These are phyloP conservation scores for Athalia rosae DNA, from an alignment of 2,888 invertebrate species.

Conservation along the genomic window DNA sequence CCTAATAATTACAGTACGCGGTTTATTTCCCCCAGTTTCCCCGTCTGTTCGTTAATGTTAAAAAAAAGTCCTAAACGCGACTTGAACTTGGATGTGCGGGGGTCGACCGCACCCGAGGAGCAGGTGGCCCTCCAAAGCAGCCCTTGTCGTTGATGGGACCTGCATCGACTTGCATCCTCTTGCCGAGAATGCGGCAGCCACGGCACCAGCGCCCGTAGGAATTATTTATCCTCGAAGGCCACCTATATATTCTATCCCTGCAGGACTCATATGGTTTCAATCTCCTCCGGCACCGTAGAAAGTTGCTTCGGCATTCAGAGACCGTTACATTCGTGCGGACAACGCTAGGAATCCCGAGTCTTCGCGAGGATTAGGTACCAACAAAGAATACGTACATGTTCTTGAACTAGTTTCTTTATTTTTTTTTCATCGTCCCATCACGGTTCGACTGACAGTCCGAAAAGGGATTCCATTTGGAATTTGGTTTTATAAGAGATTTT, in stretches of 20 bases:
- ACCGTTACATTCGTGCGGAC: constrained; percentile 31
- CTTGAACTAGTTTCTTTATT: not conserved
- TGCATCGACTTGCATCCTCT: constrained; percentile 18
- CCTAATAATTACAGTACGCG: too few species aligned
- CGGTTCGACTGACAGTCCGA: too few species aligned
- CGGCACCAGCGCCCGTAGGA: not conserved
- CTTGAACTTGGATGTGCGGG: constrained; percentile 28
- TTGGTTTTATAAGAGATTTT: not conserved
- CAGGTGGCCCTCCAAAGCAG: constrained; percentile 19
- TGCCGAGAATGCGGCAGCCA: constrained; percentile 25
- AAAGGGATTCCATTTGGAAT: not conserved
- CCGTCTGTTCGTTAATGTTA: not conserved
- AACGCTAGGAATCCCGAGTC: constrained; percentile 18
- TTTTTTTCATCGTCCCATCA: not conserved
- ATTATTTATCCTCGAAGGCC: too few species aligned
- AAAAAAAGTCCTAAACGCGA: not conserved
- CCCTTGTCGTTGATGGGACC: not conserved
- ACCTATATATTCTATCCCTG: constrained; percentile 5
- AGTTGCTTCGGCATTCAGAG: constrained; percentile 28
- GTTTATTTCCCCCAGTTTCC: not conserved
- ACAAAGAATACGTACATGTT: not conserved
- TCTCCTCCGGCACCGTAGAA: constrained; percentile 34
- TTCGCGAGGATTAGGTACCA: constrained; percentile 3
- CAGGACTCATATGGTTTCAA: constrained; percentile 53
- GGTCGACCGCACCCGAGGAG: constrained; percentile 29